phyloP scores from a whole-genome alignment of 1,140 invertebrate genomes.

The Cydia fagiglandana region DNA sequence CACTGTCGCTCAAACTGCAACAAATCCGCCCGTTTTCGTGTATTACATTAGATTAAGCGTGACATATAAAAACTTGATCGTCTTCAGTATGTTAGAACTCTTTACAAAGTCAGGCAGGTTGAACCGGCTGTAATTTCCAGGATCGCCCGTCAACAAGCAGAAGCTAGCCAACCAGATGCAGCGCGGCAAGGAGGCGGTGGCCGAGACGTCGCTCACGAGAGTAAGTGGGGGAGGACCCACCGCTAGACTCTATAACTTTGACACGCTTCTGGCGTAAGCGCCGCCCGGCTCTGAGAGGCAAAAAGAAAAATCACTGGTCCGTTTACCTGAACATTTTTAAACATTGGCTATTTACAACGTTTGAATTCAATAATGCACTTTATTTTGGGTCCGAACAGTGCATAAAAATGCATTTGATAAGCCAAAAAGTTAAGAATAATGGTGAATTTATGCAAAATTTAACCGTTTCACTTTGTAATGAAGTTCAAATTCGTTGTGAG shows the following conservation, averaged over 20 bases:
- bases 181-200: slow-evolving; percentile 83
- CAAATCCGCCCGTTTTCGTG: background rate
- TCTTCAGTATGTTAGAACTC: background rate
- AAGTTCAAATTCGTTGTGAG: no score
- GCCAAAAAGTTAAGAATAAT: no score
- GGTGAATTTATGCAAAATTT: no score
- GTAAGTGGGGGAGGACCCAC: slow-evolving; percentile 74
- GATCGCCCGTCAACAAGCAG: slow-evolving; percentile 88
- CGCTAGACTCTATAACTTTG: slow-evolving; percentile 62
- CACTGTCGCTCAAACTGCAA: no score
- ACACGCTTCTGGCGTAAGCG: slow-evolving; percentile 50
- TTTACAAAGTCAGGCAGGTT: slow-evolving; percentile 49
- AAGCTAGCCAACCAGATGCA: slow-evolving; percentile 86
- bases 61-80: no score
- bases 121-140: slow-evolving; percentile 71
- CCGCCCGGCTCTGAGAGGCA: background rate
- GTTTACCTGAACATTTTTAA: background rate
- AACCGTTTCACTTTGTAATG: no score
- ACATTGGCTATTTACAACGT: no score
- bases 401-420: no score
- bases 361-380: no score
- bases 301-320: background rate
- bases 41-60: no score
- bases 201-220: slow-evolving; percentile 87
- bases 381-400: no score